Evolutionary conservation across 2,888 invertebrate species (phyloP).

Genomic region (Tachina fera): DNA sequence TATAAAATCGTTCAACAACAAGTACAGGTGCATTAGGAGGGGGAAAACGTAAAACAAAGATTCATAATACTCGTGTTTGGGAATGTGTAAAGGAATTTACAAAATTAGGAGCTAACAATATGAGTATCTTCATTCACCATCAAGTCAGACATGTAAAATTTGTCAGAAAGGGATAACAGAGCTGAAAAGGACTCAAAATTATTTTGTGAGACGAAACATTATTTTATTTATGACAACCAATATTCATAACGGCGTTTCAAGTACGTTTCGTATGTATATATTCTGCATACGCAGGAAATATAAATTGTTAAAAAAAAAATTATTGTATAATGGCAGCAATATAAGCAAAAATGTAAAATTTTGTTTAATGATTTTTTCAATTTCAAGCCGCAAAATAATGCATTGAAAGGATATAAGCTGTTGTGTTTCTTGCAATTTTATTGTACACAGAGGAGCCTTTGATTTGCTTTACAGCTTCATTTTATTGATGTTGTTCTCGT

Average conservation of each 20-base stretch:
- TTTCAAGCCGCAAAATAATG: slow-evolving; percentile 62
- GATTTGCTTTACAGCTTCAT: slow-evolving; percentile 39
- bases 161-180: slow-evolving; percentile 22
- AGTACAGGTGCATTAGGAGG: not conserved
- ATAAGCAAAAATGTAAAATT: slow-evolving; percentile 28
- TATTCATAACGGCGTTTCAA: slow-evolving; percentile 54
- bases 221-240: slow-evolving; percentile 1
- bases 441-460: slow-evolving; percentile 45
- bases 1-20: not conserved
- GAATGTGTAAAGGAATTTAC: slow-evolving; percentile 62
- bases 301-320: too few relatives aligned
- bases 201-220: not conserved
- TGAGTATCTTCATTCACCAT: not conserved
- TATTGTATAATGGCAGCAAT: not conserved
- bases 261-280: too few relatives aligned
- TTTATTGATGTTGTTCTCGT: too few relatives aligned
- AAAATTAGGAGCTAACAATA: slow-evolving; percentile 41
- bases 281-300: not conserved
- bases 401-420: slow-evolving; percentile 61
- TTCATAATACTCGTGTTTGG: slow-evolving; percentile 32
- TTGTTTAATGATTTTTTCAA: slow-evolving; percentile 50
- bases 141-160: not conserved
- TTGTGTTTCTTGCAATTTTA: slow-evolving; percentile 35
- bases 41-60: not conserved
- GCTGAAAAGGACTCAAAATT: slow-evolving; percentile 29